Evolutionary conservation across 2,888 invertebrate species (phyloP), one percentile per base, ranked within the genome.

Genomic region (Dolichomitus sp.): DNA sequence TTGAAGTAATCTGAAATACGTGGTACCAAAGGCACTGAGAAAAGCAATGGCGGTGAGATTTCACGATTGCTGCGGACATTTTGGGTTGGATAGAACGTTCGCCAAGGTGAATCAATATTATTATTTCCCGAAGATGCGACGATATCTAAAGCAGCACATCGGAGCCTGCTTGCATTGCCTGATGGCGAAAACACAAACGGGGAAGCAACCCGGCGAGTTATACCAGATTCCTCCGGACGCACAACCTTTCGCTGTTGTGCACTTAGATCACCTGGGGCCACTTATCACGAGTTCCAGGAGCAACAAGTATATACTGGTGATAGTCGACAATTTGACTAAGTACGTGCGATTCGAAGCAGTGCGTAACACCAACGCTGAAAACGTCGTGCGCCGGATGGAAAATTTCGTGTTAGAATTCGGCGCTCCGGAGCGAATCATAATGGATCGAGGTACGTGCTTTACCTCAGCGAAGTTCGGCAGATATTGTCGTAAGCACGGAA

Each of bases 141-240:
- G n/a, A n/a, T n/a, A n/a, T n/a, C n/a, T n/a, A n/a, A n/a, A n/a
- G n/a, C n/a, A n/a, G n/a, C n/a, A n/a, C n/a, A n/a, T n/a, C n/a
- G n/a, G n/a, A n/a, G n/a, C n/a, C n/a, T n/a, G n/a, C n/a, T n/a
- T 87, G 9, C 66, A 85, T 11, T 88, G 88, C 65, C 61, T 88
- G 14, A 19, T 80, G 40, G 81, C 42, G 17, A 84, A 84, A n/a
- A 59, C 37, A 4, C 45, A 40, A 19, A 73, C 76, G 14, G 86
- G 86, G 27, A 83, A 69, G 59, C 77, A 65, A 37, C 83, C 84
- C 7, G 88, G 88, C 5, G 84, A 81, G 54, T 52, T 88, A 9
- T 72, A 85, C 19, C 82, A 85, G 9, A 87, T 88, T 52, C 80
- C 84, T 12, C 80, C 84, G 2, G 88, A 85, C 0, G 17, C 19